phyloP scores from a whole-genome alignment of 2,797 vertebrate genomes.

The Dipus sagitta region DNA sequence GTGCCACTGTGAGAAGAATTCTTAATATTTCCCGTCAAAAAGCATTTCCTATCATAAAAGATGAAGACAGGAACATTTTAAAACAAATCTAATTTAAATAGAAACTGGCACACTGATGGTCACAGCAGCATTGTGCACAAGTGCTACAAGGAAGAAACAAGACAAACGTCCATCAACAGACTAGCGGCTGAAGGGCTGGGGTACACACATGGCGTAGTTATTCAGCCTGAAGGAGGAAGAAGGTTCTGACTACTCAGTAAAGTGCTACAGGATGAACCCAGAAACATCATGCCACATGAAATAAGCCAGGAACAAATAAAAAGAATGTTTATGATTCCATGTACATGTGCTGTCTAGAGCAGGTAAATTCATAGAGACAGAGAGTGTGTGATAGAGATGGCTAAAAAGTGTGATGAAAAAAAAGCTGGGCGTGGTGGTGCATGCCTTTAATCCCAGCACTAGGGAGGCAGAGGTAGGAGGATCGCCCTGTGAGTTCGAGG shows the following conservation, averaged over 20 bases:
- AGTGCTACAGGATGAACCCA: not conserved
- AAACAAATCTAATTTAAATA: not conserved
- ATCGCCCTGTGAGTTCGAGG: too few relatives aligned
- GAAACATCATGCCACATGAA: not conserved
- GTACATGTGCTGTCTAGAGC: not conserved
- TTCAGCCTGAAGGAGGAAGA: not conserved
- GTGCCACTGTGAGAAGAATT: not conserved
- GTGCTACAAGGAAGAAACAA: not conserved
- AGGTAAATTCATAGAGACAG: not conserved
- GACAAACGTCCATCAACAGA: too few relatives aligned
- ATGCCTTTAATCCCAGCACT: too few relatives aligned
- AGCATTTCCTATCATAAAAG: not conserved
- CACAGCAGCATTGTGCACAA: not conserved
- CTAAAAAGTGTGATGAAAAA: not conserved
- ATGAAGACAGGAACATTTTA: not conserved
- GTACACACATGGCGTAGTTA: accelerated
- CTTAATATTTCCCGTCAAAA: not conserved
- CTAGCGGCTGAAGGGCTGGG: not conserved
- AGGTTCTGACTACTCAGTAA: not conserved
- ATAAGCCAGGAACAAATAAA: not conserved
- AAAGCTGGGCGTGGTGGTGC: too few relatives aligned
- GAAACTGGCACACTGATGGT: not conserved
- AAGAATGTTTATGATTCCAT: not conserved
- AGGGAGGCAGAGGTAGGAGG: too few relatives aligned
- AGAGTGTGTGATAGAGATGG: not conserved